Percentiles rank a stretch among this genome's conserved stretches.
Conservation (phyloP, 2,113 vertebrate genomes). For the Lophotis ruficrista region DNA sequence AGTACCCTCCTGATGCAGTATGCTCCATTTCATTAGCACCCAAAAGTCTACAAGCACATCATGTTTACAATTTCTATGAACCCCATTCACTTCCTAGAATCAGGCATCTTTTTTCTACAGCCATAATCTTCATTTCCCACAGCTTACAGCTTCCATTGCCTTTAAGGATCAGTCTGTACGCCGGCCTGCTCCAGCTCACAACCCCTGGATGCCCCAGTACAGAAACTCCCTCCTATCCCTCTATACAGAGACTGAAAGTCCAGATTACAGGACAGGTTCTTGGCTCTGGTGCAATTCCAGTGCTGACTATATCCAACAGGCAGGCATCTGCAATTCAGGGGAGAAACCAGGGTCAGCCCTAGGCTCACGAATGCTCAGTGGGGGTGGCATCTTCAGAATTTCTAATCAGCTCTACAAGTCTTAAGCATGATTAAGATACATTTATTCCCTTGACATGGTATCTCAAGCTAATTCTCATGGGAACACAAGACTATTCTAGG, state of each 20-base stretch:
- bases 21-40: background rate
- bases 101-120: background rate
- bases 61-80: background rate
- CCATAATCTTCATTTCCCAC: background rate
- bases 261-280: background rate
- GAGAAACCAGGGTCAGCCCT: background rate
- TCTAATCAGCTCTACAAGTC: background rate
- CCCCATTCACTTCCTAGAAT: background rate
- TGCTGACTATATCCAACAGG: accelerated
- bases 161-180: background rate
- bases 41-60: background rate
- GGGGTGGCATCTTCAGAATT: background rate
- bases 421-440: background rate
- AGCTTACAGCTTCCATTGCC: background rate
- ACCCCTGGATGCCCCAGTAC: too few relatives aligned
- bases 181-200: background rate
- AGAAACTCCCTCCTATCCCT: background rate
- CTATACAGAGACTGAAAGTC: background rate
- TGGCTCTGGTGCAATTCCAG: background rate
- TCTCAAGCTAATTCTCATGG: background rate
- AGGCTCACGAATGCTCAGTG: background rate
- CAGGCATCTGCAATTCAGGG: background rate
- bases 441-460: background rate
- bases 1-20: background rate
- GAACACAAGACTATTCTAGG: background rate